A percentile compares a stretch with the other conserved stretches of the same genome.
Conservation (phyloP, 2,888 invertebrate genomes). For the Colostygia pectinataria region DNA sequence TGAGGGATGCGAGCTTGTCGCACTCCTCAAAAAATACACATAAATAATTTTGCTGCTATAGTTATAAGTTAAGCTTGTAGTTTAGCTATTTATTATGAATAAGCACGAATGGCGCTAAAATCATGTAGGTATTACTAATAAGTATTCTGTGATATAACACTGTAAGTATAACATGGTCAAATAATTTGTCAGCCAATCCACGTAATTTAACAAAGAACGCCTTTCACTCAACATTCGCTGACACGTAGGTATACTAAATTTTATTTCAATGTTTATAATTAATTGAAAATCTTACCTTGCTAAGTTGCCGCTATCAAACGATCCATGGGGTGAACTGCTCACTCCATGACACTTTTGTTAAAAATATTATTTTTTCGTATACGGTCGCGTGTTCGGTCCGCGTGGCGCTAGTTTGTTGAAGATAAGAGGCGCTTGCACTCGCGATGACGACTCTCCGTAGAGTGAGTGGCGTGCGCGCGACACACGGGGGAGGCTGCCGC, state of each 20-base stretch:
- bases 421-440: conserved; percentile 56
- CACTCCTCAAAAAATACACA: too few species aligned
- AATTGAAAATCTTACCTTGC: conserved; percentile 62
- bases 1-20: too few species aligned
- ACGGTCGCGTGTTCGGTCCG: conserved; percentile 37
- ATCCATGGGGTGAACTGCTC: conserved; percentile 44
- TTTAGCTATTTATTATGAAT: too few species aligned
- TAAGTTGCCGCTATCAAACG: conserved; percentile 47
- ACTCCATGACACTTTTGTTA: conserved; percentile 56
- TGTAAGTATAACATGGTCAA: conserved; percentile 22
- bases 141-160: too few species aligned
- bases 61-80: too few species aligned
- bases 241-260: conserved; percentile 77
- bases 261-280: conserved; percentile 51
- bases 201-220: conserved; percentile 75
- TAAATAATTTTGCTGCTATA: too few species aligned
- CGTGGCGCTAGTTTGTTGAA: conserved; percentile 35
- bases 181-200: conserved; percentile 56
- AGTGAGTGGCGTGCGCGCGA: conserved; percentile 53
- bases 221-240: conserved; percentile 79
- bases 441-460: conserved; percentile 56
- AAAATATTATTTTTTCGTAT: conserved; percentile 57
- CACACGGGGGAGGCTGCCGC: conserved; percentile 37
- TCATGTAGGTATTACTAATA: too few species aligned
- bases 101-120: too few species aligned